Conservation (phyloP, 2,888 invertebrate genomes). For the Dusona sp. region DNA sequence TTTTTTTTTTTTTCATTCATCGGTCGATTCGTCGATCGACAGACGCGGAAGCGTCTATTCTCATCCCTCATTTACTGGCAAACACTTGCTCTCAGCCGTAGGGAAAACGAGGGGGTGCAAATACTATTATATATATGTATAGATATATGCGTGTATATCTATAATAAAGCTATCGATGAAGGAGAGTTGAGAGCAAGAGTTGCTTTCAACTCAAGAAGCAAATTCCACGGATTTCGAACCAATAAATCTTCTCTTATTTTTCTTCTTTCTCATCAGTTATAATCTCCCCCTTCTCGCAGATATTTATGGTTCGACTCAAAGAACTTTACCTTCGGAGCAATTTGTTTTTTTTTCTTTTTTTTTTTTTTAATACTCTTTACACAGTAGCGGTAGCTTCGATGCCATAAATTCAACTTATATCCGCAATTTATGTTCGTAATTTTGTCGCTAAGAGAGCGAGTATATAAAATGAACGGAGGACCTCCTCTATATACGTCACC, state of each 20-base stretch:
- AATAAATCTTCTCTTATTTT: conserved; percentile 50
- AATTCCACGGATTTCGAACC: conserved; percentile 35
- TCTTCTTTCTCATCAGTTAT: conserved; percentile 37
- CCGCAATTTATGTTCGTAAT: conserved; percentile 37
- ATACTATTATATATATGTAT: neutral
- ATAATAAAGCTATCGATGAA: neutral
- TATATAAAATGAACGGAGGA: neutral
- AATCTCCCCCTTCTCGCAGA: neutral
- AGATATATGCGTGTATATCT: neutral
- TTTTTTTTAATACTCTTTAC: neutral
- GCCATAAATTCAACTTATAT: conserved; percentile 26
- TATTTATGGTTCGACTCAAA: conserved; percentile 42
- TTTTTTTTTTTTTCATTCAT: too few relatives aligned
- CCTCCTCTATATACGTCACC: neutral
- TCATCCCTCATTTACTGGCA: conserved; percentile 43
- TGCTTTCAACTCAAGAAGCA: conserved; percentile 27
- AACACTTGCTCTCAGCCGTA: conserved; percentile 22
- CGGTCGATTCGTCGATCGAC: conserved; percentile 27
- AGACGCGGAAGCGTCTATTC: conserved; percentile 23
- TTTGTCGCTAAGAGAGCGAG: conserved; percentile 9
- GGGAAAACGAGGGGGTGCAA: conserved; percentile 11
- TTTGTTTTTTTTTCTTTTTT: neutral
- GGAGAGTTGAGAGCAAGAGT: conserved; percentile 23
- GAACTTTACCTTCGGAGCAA: neutral
- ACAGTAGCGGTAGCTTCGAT: neutral